A percentile compares a stretch with the other conserved stretches of the same genome.
Conservation (phyloP, 1,140 invertebrate genomes). For the Brachionus plicatilis region DNA sequence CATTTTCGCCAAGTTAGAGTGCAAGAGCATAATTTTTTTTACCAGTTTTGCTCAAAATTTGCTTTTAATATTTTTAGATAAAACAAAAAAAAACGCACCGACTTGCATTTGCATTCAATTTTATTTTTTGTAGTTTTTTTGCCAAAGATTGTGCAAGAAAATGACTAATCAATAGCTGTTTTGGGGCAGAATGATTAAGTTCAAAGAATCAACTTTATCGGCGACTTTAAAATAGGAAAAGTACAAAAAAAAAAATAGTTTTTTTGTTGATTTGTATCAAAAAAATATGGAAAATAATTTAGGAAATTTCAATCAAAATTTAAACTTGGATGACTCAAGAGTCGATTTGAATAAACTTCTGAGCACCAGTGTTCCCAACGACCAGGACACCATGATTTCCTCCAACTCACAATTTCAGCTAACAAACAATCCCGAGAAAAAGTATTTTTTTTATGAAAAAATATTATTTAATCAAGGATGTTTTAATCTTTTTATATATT, state of each 20-base stretch:
- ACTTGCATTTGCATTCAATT: background rate
- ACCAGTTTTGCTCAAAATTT: background rate
- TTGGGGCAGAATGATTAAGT: background rate
- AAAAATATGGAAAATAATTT: background rate
- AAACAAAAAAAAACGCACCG: background rate
- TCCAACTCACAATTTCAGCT: background rate
- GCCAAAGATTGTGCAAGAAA: background rate
- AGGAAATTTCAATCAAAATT: background rate
- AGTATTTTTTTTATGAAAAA: background rate
- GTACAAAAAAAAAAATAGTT: background rate
- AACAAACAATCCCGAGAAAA: background rate
- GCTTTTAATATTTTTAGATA: background rate
- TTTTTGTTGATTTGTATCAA: background rate
- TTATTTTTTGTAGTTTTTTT: background rate
- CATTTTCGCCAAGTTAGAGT: background rate
- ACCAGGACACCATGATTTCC: background rate
- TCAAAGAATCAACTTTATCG: background rate
- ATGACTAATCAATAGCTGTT: background rate
- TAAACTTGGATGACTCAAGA: background rate
- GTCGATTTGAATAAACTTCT: background rate
- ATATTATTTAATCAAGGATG: background rate
- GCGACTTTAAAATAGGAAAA: background rate
- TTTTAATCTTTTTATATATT: background rate
- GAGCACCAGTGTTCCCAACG: background rate
- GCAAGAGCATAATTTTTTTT: conserved; percentile 10